These are phyloP conservation scores for Zalophus californianus DNA, from an alignment of 2,797 vertebrate species.

Conservation along the genomic window DNA sequence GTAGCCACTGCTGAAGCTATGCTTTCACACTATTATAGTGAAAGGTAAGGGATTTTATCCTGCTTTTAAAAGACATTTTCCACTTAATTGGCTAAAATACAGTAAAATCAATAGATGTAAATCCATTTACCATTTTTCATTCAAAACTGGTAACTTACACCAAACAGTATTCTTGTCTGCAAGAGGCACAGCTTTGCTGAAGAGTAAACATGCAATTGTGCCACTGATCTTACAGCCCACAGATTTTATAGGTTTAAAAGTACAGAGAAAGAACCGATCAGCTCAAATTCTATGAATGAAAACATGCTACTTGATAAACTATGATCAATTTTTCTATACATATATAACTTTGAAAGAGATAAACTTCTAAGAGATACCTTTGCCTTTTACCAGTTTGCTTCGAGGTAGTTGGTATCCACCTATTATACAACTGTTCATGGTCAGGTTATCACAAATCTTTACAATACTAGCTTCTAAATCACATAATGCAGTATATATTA, in stretches of 20 bases:
- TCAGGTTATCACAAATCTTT: constrained; percentile 83
- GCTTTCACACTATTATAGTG: constrained; percentile 68
- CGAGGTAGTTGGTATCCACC: constrained; percentile 88
- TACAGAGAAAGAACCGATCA: constrained; percentile 62
- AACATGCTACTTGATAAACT: constrained; percentile 78
- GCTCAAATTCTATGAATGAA: background rate
- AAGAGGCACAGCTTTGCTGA: constrained; percentile 82
- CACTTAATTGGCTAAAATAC: constrained; percentile 83
- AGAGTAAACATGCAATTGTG: constrained; percentile 82
- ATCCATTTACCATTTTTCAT: constrained; percentile 86
- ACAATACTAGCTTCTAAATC: constrained; percentile 85
- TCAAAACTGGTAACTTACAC: constrained; percentile 84
- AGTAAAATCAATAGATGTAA: constrained; percentile 77
- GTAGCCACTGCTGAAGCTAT: constrained; percentile 78
- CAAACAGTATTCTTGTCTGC: constrained; percentile 76
- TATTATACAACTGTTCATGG: constrained; percentile 80
- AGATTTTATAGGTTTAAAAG: constrained; percentile 31
- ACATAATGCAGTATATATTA: constrained; percentile 88
- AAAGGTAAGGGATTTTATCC: constrained; percentile 11
- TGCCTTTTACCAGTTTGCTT: constrained; percentile 85
- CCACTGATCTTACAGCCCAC: constrained; percentile 49
- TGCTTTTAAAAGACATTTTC: constrained; percentile 61
- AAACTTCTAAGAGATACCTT: constrained; percentile 69
- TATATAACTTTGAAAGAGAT: constrained; percentile 78
- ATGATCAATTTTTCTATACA: constrained; percentile 61